phyloP scores from a whole-genome alignment of 1,140 invertebrate genomes.

The Megalonaias nervosa region DNA sequence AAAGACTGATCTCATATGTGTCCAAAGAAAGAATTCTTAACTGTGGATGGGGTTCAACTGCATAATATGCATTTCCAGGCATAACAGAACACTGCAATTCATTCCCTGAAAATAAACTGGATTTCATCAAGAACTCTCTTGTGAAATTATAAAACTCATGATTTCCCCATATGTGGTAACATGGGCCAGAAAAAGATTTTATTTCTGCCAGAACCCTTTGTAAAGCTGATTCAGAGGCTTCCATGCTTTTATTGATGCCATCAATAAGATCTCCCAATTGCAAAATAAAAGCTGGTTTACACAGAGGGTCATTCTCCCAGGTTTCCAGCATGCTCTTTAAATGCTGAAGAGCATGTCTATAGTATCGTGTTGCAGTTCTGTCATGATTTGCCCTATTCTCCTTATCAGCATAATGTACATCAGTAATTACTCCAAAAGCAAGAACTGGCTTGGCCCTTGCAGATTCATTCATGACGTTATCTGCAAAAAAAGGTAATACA shows the following conservation, averaged over 20 bases:
- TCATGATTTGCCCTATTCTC: slow-evolving; percentile 63
- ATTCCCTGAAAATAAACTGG: slow-evolving; percentile 36
- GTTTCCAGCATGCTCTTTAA: slow-evolving; percentile 57
- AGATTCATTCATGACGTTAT: too few species aligned
- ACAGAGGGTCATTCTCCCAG: slow-evolving; percentile 49
- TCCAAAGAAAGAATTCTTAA: slow-evolving; percentile 65
- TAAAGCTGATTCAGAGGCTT: slow-evolving; percentile 36
- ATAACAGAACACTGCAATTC: slow-evolving; percentile 12
- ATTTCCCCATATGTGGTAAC: slow-evolving; percentile 69
- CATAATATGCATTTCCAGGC: slow-evolving; percentile 55
- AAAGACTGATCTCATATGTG: slow-evolving; percentile 66
- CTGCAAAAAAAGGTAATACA: too few species aligned
- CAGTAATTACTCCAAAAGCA: slow-evolving; percentile 68
- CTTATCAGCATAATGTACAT: slow-evolving; percentile 70
- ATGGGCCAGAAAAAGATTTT: slow-evolving; percentile 42
- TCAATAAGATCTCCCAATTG: slow-evolving; percentile 72
- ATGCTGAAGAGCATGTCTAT: slow-evolving; percentile 63
- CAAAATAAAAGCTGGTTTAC: slow-evolving; percentile 62
- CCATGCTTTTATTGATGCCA: slow-evolving; percentile 54
- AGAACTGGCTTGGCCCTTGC: not conserved
- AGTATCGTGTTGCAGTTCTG: slow-evolving; percentile 59
- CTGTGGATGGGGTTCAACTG: slow-evolving; percentile 51
- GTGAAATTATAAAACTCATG: slow-evolving; percentile 71
- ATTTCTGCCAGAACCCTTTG: slow-evolving; percentile 40
- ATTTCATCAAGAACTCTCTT: slow-evolving; percentile 47